A percentile compares a stretch with the other conserved stretches of the same genome.
Conservation (phyloP, 1,140 invertebrate genomes). For the Papilio machaon region DNA sequence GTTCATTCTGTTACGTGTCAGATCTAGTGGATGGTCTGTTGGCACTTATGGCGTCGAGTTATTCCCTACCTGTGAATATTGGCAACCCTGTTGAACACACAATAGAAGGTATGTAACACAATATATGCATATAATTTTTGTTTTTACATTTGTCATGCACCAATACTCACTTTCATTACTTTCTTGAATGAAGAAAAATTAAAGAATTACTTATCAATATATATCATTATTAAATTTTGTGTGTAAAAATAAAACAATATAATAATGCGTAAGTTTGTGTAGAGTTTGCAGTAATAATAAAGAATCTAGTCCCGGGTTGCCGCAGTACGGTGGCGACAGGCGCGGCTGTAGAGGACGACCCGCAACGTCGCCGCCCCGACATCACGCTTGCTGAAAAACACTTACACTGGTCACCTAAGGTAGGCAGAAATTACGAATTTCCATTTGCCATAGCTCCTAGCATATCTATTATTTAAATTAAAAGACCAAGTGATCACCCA, state of each 20-base stretch:
- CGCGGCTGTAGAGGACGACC: constrained; percentile 16
- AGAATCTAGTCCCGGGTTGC: constrained; percentile 90
- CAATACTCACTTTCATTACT: neutral
- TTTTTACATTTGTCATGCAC: neutral
- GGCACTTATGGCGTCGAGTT: constrained; percentile 96
- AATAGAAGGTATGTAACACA: constrained; percentile 88
- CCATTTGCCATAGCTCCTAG: too few relatives aligned
- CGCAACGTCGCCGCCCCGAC: constrained; percentile 30
- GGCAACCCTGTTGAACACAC: constrained; percentile 99
- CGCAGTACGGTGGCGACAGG: constrained; percentile 89
- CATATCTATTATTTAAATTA: too few relatives aligned
- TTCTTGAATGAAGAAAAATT: too few relatives aligned
- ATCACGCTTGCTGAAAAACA: constrained; percentile 93
- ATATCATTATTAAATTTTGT: too few relatives aligned
- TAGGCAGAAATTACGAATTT: neutral
- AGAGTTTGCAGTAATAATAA: constrained; percentile 98
- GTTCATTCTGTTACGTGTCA: constrained; percentile 99
- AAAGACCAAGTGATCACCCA: too few relatives aligned
- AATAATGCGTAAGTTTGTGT: constrained; percentile 43
- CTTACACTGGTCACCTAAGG: constrained; percentile 96
- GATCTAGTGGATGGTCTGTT: constrained; percentile 98
- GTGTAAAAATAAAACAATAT: too few relatives aligned
- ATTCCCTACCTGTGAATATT: constrained; percentile 96
- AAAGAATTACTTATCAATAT: too few relatives aligned
- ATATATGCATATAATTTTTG: neutral